Evolutionary conservation across 2,797 vertebrate species (phyloP).

Genomic region (Artibeus jamaicensis): DNA sequence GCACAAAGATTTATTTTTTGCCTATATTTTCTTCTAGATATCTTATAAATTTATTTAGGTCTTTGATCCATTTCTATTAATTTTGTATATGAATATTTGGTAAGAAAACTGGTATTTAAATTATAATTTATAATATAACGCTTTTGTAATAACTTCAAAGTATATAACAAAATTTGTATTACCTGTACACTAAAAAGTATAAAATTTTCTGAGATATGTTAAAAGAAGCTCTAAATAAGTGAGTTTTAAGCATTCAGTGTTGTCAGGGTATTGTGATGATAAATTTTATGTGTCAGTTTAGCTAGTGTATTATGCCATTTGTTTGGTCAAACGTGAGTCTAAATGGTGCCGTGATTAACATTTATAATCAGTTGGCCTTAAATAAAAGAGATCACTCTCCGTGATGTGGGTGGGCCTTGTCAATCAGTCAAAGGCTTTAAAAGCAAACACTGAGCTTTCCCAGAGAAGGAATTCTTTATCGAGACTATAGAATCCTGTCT

Average conservation of each 20-base stretch:
- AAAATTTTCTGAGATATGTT: background rate
- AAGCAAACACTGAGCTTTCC: background rate
- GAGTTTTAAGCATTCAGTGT: background rate
- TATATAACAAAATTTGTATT: background rate
- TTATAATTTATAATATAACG: background rate
- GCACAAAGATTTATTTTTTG: background rate
- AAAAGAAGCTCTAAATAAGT: constrained; percentile 34
- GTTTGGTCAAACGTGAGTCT: background rate
- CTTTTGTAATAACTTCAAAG: background rate
- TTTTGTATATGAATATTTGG: background rate
- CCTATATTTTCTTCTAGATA: background rate
- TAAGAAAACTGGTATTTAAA: constrained; percentile 4
- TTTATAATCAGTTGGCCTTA: background rate
- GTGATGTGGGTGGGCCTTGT: background rate
- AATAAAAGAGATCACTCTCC: background rate
- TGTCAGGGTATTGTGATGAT: background rate
- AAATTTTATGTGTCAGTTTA: background rate
- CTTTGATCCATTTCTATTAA: constrained; percentile 1
- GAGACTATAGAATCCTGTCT: background rate
- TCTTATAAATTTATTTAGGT: constrained; percentile 17
- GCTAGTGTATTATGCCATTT: background rate
- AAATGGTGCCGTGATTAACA: background rate
- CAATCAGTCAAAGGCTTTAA: background rate
- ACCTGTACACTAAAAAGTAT: background rate
- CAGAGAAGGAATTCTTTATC: background rate